Conservation (phyloP, 2,113 vertebrate genomes). For the Nesogale talazaci region DNA sequence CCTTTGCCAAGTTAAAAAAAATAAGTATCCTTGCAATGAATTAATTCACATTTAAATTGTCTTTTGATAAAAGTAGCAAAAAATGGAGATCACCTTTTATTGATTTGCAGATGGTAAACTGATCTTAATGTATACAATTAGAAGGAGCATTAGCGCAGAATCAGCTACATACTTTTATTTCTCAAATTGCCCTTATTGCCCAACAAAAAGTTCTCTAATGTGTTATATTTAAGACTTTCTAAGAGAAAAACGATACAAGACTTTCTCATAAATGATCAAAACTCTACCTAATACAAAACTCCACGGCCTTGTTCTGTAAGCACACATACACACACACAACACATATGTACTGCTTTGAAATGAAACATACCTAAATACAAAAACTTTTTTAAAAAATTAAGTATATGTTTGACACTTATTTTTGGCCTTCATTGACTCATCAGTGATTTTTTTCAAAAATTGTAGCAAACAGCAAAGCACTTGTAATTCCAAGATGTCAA, state of each 20-base stretch:
- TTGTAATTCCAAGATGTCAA: background rate
- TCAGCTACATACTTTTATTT: conserved; percentile 23
- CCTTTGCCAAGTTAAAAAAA: conserved; percentile 58
- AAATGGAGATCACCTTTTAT: conserved; percentile 60
- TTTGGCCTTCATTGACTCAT: background rate
- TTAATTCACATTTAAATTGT: conserved; percentile 61
- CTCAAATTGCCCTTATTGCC: conserved; percentile 34
- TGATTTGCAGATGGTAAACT: conserved; percentile 55
- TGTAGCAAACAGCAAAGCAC: background rate
- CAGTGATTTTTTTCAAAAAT: background rate
- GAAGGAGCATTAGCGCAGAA: conserved; percentile 55
- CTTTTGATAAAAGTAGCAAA: conserved; percentile 59
- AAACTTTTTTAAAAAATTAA: conserved; percentile 16
- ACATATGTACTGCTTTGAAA: background rate
- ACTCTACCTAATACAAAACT: conserved; percentile 3
- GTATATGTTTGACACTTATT: background rate
- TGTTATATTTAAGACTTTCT: conserved; percentile 5
- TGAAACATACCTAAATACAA: background rate
- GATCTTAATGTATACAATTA: conserved; percentile 30
- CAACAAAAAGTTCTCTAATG: background rate
- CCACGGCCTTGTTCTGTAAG: conserved; percentile 4
- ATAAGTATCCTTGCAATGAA: conserved; percentile 9
- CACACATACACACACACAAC: background rate
- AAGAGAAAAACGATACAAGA: background rate
- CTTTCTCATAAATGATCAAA: background rate